Evolutionary conservation across 2,113 vertebrate genomes (phyloP), one percentile per base, ranked within the genome.

Genomic region (Zingel zingel): DNA sequence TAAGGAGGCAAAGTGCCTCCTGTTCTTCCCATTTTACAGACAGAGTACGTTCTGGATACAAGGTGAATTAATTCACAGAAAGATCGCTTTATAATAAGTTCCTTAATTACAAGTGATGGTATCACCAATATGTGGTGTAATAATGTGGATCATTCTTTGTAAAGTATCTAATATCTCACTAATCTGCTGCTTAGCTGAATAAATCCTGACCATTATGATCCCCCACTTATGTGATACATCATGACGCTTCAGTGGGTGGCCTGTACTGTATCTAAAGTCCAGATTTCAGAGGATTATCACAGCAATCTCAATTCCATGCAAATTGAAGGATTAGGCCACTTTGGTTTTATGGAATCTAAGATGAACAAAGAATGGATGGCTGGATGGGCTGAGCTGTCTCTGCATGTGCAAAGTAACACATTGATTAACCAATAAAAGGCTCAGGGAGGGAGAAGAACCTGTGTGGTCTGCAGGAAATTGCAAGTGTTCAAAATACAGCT

Each of bases 281-380:
- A 75, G 73, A 90, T 85, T 91, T 71, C 59, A 81, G 77, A 79
- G 87, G 87, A 92, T 93, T 90, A 89, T 85, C 58, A 70, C 23
- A 79, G 63, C 13, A 62, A 83, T 85, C 59, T 68, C 85, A 88
- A 89, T 85, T 80, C 89, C 79, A 66, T 30, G 21, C 63, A 53
- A 45, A 51, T 16, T 50, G 8, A 66, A 39, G 51, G 43, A 76
- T 83, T 18, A 64, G 19, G 43, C 25, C 48, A 30, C 47, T 53
- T 18, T 39, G 45, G 21, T 47, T 59, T 58, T 76, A 45, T 56
- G 36, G 67, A 39, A 71, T 80, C 51, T 67, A 23, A 64, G 25
- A n/a, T 63, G 69, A 58, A 64, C 25, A 45, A 65, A 67, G 50
- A 65, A 19, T 45, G 45, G 14, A 30, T 14, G 43, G 14, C 56